These are phyloP conservation scores for Drosophila prosaltans DNA, from an alignment of 1,140 invertebrate species.

Conservation along the genomic window DNA sequence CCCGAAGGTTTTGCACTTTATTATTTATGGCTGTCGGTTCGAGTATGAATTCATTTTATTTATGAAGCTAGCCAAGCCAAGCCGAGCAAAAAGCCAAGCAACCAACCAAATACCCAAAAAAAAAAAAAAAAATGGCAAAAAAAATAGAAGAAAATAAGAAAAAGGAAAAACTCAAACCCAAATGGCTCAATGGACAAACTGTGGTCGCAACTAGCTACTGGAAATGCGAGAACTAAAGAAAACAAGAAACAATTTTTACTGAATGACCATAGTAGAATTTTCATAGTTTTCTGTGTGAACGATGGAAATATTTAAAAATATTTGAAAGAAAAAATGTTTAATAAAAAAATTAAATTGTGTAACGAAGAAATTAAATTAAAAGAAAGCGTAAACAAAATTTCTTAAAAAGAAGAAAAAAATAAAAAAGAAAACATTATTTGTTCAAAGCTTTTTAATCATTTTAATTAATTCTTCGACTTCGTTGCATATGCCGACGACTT, in stretches of 20 bases:
- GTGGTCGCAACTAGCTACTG: conserved; percentile 41
- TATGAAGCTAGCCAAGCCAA: conserved; percentile 66
- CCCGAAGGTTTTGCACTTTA: conserved; percentile 64
- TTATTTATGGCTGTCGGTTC: conserved; percentile 76
- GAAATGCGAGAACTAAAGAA: conserved; percentile 16
- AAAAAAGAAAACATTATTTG: too few relatives aligned
- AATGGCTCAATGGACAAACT: conserved; percentile 50
- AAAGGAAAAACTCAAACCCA: conserved; percentile 46
- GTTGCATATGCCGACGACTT: too few relatives aligned
- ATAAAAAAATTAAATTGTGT: too few relatives aligned
- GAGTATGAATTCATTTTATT: conserved; percentile 80
- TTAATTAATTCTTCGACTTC: too few relatives aligned
- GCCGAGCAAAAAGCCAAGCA: conserved; percentile 50
- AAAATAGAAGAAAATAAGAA: not conserved
- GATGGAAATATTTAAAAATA: not conserved
- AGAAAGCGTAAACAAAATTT: too few relatives aligned
- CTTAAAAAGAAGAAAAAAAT: too few relatives aligned
- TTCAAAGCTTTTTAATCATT: too few relatives aligned
- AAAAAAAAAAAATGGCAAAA: conserved; percentile 11
- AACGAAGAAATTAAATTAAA: too few relatives aligned
- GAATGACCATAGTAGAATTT: not conserved
- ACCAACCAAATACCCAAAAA: conserved; percentile 57
- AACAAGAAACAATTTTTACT: conserved; percentile 16
- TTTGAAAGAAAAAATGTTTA: too few relatives aligned
- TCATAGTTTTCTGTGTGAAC: conserved; percentile 1